Conservation (phyloP, 2,797 vertebrate species). For the Diglossa cyanea region DNA sequence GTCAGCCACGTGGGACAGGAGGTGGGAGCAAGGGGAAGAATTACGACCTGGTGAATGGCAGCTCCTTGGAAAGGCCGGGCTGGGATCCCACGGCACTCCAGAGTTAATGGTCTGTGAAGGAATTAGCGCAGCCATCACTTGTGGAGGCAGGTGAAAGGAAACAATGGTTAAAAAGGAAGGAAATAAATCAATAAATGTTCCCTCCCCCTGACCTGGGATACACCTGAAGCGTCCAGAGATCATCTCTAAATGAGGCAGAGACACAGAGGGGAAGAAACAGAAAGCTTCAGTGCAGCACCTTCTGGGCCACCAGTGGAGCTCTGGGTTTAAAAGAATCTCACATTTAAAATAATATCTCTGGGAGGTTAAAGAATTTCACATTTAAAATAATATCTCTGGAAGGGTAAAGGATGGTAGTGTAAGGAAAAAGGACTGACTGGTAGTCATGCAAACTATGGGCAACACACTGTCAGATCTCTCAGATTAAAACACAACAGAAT, state of each 20-base stretch:
- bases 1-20: background rate
- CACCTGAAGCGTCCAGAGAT: background rate
- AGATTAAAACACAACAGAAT: background rate
- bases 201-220: background rate
- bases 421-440: background rate
- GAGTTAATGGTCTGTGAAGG: constrained; percentile 72
- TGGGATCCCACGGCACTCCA: constrained; percentile 11
- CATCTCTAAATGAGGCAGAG: background rate
- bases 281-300: background rate
- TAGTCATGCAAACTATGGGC: background rate
- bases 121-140: constrained; percentile 60
- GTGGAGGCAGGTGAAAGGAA: constrained; percentile 63
- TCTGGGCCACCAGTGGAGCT: background rate
- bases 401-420: background rate
- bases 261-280: background rate
- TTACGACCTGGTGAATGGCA: background rate
- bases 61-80: background rate
- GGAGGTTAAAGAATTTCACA: background rate
- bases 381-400: background rate
- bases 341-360: background rate
- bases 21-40: background rate
- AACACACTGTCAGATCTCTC: background rate
- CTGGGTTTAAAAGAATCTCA: background rate
- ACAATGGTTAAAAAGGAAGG: background rate
- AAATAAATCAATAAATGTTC: background rate